A percentile compares a stretch with the other conserved stretches of the same genome.
Evolutionary conservation across 1,140 invertebrate genomes (phyloP).

Genomic region (Paralvinella palmiformis): DNA sequence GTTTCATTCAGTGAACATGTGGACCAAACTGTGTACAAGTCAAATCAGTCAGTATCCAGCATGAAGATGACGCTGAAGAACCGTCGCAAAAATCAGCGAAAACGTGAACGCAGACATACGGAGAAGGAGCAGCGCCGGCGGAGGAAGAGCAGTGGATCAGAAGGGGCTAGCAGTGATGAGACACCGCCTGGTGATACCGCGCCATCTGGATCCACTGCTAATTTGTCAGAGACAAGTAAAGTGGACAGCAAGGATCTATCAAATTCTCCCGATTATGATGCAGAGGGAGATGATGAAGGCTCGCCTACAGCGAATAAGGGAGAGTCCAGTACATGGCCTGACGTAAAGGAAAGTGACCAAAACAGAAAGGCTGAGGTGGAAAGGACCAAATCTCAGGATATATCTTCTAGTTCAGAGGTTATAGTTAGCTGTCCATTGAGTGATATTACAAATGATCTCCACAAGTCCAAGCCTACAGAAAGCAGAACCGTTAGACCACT

Average conservation of each 20-base stretch:
- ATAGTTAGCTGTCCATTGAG: too few species aligned
- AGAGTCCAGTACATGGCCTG: too few species aligned
- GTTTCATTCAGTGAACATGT: constrained; percentile 45
- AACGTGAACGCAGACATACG: constrained; percentile 29
- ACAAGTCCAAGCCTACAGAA: too few species aligned
- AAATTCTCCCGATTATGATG: background rate
- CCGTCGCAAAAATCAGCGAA: constrained; percentile 35
- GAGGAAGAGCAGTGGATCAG: background rate
- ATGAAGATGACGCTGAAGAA: constrained; percentile 43
- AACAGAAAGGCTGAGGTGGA: too few species aligned
- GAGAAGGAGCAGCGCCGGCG: background rate
- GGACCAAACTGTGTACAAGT: constrained; percentile 39
- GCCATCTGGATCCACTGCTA: background rate
- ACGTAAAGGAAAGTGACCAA: too few species aligned
- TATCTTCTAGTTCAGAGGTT: too few species aligned
- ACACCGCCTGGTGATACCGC: background rate
- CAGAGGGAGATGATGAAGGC: background rate
- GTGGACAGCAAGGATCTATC: background rate
- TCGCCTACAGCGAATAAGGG: background rate
- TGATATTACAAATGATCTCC: too few species aligned
- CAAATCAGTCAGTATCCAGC: constrained; percentile 32
- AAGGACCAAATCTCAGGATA: too few species aligned
- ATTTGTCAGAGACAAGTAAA: background rate
- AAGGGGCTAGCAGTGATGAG: constrained; percentile 5
- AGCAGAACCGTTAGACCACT: too few species aligned